Evolutionary conservation across 2,888 invertebrate species (phyloP).

Genomic region (Lasioglossum leucozonium): DNA sequence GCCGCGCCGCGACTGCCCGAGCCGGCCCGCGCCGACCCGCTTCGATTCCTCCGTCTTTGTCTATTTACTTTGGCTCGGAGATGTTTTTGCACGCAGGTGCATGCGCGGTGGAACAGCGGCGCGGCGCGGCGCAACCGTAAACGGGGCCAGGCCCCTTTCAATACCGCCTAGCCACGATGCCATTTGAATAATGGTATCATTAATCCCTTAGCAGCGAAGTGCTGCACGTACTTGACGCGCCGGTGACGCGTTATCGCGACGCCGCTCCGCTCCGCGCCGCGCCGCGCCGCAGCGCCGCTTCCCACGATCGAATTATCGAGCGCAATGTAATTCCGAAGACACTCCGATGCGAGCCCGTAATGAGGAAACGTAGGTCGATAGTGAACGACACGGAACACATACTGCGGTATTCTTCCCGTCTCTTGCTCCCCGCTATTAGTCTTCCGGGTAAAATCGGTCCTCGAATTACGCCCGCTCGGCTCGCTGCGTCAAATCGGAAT

Average conservation of each 20-base stretch:
- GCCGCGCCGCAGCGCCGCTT: background rate
- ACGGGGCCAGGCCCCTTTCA: constrained; percentile 35
- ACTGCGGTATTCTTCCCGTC: constrained; percentile 1
- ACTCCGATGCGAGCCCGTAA: background rate
- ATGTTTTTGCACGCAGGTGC: constrained; percentile 30
- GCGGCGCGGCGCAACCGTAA: background rate
- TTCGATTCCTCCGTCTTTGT: constrained; percentile 33
- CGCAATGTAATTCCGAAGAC: constrained; percentile 13
- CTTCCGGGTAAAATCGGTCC: background rate
- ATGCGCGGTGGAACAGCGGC: constrained; percentile 23
- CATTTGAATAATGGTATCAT: constrained; percentile 61
- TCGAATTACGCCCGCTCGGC: background rate
- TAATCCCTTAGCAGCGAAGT: constrained; percentile 45
- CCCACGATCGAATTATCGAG: constrained; percentile 34
- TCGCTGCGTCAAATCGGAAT: background rate
- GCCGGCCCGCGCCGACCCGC: background rate
- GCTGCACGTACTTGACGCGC: constrained; percentile 34
- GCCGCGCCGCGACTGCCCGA: background rate
- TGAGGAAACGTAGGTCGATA: constrained; percentile 6
- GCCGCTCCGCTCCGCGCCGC: background rate
- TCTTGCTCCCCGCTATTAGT: background rate
- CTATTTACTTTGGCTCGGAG: constrained; percentile 36
- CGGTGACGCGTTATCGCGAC: background rate
- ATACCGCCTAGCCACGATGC: constrained; percentile 34
- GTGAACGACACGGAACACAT: constrained; percentile 2